Evolutionary conservation across 2,113 vertebrate genomes (phyloP).

Genomic region (Sceloporus tristichus): DNA sequence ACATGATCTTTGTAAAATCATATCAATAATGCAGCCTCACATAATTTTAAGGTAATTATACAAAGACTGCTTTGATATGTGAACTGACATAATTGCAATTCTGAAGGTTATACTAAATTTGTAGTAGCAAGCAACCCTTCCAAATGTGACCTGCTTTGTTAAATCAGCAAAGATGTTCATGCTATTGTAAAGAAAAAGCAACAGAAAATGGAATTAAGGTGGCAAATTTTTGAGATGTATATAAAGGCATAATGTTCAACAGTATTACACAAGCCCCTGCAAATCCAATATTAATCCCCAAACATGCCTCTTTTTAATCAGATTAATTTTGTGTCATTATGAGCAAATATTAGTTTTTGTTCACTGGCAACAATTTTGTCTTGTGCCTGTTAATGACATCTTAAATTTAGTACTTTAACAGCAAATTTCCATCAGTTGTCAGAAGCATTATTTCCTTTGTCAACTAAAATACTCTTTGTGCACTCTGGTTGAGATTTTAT

Average conservation of each 20-base stretch:
- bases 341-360: slow-evolving; percentile 39
- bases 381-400: slow-evolving; percentile 29
- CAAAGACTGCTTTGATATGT: background rate
- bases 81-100: background rate
- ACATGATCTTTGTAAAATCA: background rate
- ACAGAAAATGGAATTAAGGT: slow-evolving; percentile 26
- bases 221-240: background rate
- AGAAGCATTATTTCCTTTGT: slow-evolving; percentile 42
- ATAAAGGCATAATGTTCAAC: background rate
- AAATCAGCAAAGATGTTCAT: background rate
- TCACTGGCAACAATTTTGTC: slow-evolving; percentile 42
- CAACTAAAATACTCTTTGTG: slow-evolving; percentile 55
- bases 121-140: background rate
- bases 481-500: slow-evolving; percentile 39
- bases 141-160: background rate
- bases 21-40: background rate
- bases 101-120: background rate
- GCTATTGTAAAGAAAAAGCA: background rate
- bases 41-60: background rate
- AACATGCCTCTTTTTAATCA: slow-evolving; percentile 29
- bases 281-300: slow-evolving; percentile 11
- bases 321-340: slow-evolving; percentile 27
- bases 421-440: slow-evolving; percentile 55
- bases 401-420: slow-evolving; percentile 57
- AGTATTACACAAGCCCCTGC: background rate